A percentile compares a stretch with the other conserved stretches of the same genome.
Evolutionary conservation across 2,888 invertebrate species (phyloP).

Genomic region (Leptinotarsa haldemani): DNA sequence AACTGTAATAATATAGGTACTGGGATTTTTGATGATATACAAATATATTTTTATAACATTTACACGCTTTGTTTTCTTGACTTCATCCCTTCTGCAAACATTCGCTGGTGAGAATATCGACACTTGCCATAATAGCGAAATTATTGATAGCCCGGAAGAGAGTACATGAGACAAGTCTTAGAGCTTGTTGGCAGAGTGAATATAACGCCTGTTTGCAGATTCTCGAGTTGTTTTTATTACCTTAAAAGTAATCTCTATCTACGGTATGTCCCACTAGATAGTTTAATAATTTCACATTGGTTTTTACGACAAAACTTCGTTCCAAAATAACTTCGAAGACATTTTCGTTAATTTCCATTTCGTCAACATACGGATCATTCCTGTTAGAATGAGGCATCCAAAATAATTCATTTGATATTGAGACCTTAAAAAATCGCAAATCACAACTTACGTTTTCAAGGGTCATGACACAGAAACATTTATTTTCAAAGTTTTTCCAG

Average conservation of each 20-base stretch:
- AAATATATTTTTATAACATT: constrained; percentile 55
- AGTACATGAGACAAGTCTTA: not conserved
- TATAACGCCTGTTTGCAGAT: not conserved
- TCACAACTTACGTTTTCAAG: too few species aligned
- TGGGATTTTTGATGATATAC: constrained; percentile 43
- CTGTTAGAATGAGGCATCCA: too few species aligned
- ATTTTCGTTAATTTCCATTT: too few species aligned
- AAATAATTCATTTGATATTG: too few species aligned
- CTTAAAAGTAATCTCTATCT: not conserved
- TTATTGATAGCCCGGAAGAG: constrained; percentile 21
- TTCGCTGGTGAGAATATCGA: constrained; percentile 42
- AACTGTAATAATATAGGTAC: constrained; percentile 31
- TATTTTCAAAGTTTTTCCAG: too few species aligned
- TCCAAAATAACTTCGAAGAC: too few species aligned
- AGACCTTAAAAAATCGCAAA: too few species aligned
- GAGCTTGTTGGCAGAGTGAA: not conserved
- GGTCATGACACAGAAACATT: too few species aligned
- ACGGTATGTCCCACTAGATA: not conserved
- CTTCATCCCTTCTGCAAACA: constrained; percentile 42
- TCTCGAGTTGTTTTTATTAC: constrained; percentile 9
- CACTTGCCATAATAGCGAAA: constrained; percentile 47
- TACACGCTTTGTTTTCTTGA: constrained; percentile 44
- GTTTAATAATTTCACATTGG: not conserved
- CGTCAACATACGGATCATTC: too few species aligned
- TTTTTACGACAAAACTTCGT: too few species aligned